Evolutionary conservation across 2,113 vertebrate species (phyloP).

Genomic region (Hippolais icterina): DNA sequence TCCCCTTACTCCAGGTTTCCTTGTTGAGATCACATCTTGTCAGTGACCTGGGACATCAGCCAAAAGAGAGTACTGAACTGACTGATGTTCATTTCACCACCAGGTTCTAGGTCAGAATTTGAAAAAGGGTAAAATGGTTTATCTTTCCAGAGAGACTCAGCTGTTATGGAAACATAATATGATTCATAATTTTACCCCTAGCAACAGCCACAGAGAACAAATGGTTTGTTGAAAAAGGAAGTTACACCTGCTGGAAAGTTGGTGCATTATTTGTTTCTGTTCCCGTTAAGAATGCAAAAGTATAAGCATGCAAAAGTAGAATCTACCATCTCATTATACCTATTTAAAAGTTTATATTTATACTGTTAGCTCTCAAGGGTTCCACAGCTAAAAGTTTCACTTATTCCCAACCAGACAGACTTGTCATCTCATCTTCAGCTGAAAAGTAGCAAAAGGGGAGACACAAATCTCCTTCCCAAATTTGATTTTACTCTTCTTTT

Average conservation of each 20-base stretch:
- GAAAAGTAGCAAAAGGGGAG: background rate
- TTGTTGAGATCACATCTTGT: background rate
- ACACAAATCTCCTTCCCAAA: background rate
- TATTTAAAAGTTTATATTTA: background rate
- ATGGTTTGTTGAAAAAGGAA: background rate
- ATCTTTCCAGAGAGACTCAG: background rate
- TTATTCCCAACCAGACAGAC: background rate
- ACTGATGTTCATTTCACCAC: background rate
- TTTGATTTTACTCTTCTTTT: background rate
- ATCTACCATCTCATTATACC: background rate
- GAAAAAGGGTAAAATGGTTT: background rate
- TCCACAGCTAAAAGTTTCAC: background rate
- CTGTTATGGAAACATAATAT: background rate
- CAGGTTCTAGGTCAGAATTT: background rate
- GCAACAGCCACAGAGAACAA: background rate
- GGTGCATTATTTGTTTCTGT: background rate
- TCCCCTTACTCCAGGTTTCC: background rate
- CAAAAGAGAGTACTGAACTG: background rate
- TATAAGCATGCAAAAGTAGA: background rate
- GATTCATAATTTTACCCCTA: background rate
- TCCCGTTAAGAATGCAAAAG: background rate
- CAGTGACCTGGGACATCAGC: background rate
- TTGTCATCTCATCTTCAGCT: background rate
- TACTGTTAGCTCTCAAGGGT: background rate
- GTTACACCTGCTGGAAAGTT: background rate